phyloP scores from a whole-genome alignment of 2,888 invertebrate species.

The Tachystola acroxantha region DNA sequence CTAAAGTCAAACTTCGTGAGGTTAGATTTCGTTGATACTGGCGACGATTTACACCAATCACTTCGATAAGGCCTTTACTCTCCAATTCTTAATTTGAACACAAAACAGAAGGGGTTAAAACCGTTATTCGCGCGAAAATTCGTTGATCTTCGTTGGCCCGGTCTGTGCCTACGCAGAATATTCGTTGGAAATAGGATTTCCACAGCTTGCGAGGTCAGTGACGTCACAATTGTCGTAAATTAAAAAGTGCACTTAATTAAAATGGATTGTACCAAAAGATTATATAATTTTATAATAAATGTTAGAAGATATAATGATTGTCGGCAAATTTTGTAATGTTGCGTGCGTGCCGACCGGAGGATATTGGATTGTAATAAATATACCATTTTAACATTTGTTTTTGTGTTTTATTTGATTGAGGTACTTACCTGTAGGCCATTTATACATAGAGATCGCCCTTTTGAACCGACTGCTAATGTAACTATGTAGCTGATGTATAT shows the following conservation, averaged over 20 bases:
- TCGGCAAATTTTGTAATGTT: slow-evolving; percentile 71
- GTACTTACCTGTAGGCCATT: no score
- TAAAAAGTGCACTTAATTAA: slow-evolving; percentile 72
- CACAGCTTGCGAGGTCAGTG: slow-evolving; percentile 35
- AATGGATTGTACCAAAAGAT: slow-evolving; percentile 75
- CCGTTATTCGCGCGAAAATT: no score
- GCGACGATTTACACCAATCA: no score
- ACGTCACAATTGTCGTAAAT: slow-evolving; percentile 18
- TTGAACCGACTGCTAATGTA: no score
- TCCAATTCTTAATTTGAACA: no score
- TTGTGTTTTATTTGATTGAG: slow-evolving; percentile 40
- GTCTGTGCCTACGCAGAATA: not conserved
- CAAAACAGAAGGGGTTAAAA: no score
- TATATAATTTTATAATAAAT: slow-evolving; percentile 76
- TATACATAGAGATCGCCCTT: no score
- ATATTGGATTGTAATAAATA: slow-evolving; percentile 77
- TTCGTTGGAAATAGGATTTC: slow-evolving; percentile 62
- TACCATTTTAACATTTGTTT: slow-evolving; percentile 72
- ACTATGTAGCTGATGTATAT: no score
- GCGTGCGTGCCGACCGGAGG: slow-evolving; percentile 53
- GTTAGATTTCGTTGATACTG: no score
- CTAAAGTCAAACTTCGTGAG: no score
- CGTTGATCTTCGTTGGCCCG: no score
- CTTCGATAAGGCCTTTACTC: no score
- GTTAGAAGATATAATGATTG: slow-evolving; percentile 60